Conservation (phyloP, 2,113 vertebrate species). For the Pseudorasbora parva region DNA sequence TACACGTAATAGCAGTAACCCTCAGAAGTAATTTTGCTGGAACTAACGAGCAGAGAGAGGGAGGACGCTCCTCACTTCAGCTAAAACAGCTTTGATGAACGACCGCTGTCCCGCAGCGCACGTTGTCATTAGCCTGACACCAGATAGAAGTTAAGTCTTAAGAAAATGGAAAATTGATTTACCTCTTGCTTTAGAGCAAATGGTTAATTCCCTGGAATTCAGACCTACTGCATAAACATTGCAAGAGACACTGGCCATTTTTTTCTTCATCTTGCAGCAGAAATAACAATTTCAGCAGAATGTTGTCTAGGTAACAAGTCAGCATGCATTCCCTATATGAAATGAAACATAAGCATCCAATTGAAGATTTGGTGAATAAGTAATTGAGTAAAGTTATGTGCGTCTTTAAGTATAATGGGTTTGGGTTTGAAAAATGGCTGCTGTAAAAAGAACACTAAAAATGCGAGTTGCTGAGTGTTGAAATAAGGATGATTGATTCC, state of each 20-base stretch:
- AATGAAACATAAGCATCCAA: background rate
- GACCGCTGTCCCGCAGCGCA: conserved; percentile 68
- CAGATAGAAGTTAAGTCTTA: conserved; percentile 71
- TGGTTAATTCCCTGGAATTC: conserved; percentile 67
- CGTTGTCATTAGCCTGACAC: conserved; percentile 73
- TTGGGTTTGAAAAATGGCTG: background rate
- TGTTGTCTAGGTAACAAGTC: background rate
- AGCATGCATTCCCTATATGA: background rate
- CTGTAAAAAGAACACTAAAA: conserved; percentile 1
- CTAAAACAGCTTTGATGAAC: conserved; percentile 78
- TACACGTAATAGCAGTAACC: conserved; percentile 54
- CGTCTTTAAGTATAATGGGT: background rate
- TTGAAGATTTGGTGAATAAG: background rate
- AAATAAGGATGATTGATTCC: background rate
- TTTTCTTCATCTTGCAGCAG: background rate
- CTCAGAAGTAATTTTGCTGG: conserved; percentile 72
- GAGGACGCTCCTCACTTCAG: conserved; percentile 52
- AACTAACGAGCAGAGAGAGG: conserved; percentile 72
- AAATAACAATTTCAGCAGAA: background rate
- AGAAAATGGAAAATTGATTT: conserved; percentile 81
- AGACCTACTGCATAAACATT: conserved; percentile 56
- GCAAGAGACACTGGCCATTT: too few relatives aligned
- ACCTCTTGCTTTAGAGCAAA: conserved; percentile 71
- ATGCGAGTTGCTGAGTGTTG: background rate
- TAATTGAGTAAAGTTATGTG: background rate